These are phyloP conservation scores for Standfussiana lucernea DNA, from an alignment of 2,888 invertebrate genomes.

Conservation along the genomic window DNA sequence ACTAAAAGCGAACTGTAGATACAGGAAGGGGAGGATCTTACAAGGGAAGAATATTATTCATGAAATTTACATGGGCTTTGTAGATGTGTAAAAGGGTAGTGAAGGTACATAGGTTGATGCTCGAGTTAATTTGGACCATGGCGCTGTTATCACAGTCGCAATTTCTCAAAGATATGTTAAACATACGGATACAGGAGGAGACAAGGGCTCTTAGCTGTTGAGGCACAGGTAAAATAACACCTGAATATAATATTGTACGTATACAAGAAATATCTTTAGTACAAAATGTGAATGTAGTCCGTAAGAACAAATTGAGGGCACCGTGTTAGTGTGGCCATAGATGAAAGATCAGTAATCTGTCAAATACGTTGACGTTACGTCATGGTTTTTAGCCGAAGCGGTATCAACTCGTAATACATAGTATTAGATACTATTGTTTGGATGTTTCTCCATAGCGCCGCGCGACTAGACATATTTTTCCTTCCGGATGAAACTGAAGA, in stretches of 20 bases:
- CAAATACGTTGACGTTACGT: constrained; percentile 30
- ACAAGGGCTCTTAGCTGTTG: not conserved
- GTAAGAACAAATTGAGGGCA: constrained; percentile 43
- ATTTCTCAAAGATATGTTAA: constrained; percentile 19
- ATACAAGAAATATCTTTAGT: not conserved
- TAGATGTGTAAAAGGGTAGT: not conserved
- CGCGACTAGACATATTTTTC: not conserved
- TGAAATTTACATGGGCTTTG: constrained; percentile 14
- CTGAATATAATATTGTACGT: not conserved
- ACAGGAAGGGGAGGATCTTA: not conserved
- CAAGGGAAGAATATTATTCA: constrained; percentile 36
- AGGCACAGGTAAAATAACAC: not conserved
- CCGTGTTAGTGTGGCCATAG: constrained; percentile 43
- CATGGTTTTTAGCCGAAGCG: not conserved
- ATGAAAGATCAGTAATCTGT: constrained; percentile 41
- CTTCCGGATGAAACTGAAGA: not conserved
- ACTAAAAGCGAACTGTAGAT: not conserved
- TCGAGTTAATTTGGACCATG: constrained; percentile 18
- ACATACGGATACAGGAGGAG: not conserved
- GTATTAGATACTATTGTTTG: not conserved
- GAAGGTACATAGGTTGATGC: not conserved
- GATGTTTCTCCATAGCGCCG: not conserved
- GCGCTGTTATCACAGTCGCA: not conserved
- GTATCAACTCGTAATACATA: not conserved
- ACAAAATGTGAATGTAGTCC: constrained; percentile 32